These are phyloP conservation scores for Malurus alboscapulatus DNA, from an alignment of 2,113 vertebrate genomes.

Conservation along the genomic window DNA sequence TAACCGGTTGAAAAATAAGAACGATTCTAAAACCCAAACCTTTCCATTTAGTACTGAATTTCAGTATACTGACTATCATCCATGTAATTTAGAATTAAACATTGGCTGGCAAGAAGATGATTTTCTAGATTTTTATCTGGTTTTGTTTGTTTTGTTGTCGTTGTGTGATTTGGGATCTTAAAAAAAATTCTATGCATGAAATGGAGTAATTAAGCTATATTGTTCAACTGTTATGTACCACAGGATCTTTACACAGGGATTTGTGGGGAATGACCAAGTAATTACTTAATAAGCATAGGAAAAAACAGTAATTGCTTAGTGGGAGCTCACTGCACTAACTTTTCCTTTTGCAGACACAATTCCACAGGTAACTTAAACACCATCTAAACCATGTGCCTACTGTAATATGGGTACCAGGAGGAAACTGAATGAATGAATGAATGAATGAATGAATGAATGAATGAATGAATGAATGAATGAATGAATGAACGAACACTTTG, in stretches of 20 bases:
- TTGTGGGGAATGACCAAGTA: neutral
- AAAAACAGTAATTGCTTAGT: neutral
- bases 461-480: neutral
- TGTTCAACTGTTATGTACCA: neutral
- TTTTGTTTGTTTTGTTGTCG: neutral
- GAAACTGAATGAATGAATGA: neutral
- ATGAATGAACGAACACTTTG: neutral
- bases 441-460: neutral
- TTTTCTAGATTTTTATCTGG: neutral
- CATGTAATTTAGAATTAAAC: neutral
- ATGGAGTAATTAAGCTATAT: neutral
- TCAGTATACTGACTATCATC: neutral
- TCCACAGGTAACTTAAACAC: neutral
- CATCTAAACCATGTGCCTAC: neutral
- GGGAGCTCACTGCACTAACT: neutral
- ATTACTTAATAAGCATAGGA: neutral
- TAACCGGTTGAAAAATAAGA: neutral
- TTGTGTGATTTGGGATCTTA: rapidly evolving
- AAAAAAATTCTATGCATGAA: neutral
- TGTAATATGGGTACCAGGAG: neutral
- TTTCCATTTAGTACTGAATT: neutral
- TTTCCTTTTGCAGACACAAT: neutral
- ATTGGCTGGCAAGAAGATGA: neutral
- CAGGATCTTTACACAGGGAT: neutral
- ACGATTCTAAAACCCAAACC: neutral